Conservation (phyloP, 2,113 vertebrate genomes). For the Ursus arctos region DNA sequence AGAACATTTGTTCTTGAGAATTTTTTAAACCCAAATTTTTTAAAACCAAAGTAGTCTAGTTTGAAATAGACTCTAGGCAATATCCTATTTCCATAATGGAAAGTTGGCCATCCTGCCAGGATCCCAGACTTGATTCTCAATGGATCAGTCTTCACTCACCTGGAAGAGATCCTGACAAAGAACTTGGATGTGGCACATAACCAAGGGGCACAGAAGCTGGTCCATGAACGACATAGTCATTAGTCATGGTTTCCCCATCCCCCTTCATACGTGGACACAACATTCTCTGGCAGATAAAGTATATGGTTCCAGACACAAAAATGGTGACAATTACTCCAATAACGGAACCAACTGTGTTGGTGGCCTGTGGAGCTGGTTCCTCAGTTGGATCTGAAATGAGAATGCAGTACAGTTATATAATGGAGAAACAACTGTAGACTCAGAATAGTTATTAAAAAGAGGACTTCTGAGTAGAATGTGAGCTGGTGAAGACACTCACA, state of each 20-base stretch:
- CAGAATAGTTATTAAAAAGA: conserved; percentile 14
- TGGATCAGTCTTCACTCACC: conserved; percentile 86
- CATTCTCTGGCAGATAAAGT: conserved; percentile 97
- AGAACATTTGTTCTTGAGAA: neutral
- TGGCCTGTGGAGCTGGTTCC: conserved; percentile 94
- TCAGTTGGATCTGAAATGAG: conserved; percentile 93
- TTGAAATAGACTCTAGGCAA: neutral
- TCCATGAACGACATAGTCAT: conserved; percentile 96
- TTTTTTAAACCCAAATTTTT: conserved; percentile 9
- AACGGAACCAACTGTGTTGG: conserved; percentile 96
- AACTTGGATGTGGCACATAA: conserved; percentile 96
- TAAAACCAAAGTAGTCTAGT: neutral
- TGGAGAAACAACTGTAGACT: neutral
- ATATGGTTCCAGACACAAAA: conserved; percentile 96
- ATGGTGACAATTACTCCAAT: conserved; percentile 96
- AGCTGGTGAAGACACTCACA: neutral
- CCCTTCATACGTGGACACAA: conserved; percentile 98
- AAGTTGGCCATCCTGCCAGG: neutral
- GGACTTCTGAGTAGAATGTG: neutral
- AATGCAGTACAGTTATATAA: conserved; percentile 23
- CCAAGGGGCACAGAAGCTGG: conserved; percentile 95
- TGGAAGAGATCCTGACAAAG: conserved; percentile 95
- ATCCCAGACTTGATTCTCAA: conserved; percentile 5
- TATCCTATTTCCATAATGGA: neutral
- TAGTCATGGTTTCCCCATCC: conserved; percentile 96